A percentile compares a stretch with the other conserved stretches of the same genome.
These are phyloP conservation scores for Spheniscus humboldti DNA, from an alignment of 2,797 vertebrate species.

Conservation along the genomic window DNA sequence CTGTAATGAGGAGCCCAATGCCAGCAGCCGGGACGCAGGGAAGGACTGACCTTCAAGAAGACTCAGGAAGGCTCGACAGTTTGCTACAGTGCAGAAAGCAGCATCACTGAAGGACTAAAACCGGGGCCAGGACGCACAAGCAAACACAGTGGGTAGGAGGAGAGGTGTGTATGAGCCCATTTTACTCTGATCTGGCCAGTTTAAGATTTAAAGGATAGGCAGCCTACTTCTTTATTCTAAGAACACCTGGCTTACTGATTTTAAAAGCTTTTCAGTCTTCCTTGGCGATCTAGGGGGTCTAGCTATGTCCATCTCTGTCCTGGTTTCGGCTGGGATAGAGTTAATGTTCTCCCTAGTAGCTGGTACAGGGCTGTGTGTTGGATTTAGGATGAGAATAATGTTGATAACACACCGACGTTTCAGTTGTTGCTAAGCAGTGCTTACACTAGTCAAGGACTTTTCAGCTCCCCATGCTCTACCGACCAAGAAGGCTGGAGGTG, in stretches of 20 bases:
- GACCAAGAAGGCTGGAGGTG: no score
- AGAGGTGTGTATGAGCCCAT: not conserved
- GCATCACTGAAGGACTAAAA: not conserved
- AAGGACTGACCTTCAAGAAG: not conserved
- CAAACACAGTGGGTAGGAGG: not conserved
- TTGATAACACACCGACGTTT: no score
- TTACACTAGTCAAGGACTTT: no score
- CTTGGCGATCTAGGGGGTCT: not conserved
- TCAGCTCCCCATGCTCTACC: no score
- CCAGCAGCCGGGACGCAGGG: not conserved
- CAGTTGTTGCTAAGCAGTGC: no score
- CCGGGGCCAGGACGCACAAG: not conserved
- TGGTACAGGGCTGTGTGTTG: no score
- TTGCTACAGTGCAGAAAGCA: not conserved
- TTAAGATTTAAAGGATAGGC: not conserved
- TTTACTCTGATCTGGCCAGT: not conserved
- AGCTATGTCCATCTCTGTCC: not conserved
- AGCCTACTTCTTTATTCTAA: not conserved
- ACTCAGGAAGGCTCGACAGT: not conserved
- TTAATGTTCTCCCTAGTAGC: no score
- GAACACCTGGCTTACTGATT: not conserved
- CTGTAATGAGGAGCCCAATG: fast-evolving
- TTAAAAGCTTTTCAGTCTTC: not conserved
- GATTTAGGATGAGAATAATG: no score
- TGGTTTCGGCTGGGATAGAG: no score